Base-by-base conservation (phyloP, 2,113 vertebrate species). In the Melanerpes aurifrons region DNA sequence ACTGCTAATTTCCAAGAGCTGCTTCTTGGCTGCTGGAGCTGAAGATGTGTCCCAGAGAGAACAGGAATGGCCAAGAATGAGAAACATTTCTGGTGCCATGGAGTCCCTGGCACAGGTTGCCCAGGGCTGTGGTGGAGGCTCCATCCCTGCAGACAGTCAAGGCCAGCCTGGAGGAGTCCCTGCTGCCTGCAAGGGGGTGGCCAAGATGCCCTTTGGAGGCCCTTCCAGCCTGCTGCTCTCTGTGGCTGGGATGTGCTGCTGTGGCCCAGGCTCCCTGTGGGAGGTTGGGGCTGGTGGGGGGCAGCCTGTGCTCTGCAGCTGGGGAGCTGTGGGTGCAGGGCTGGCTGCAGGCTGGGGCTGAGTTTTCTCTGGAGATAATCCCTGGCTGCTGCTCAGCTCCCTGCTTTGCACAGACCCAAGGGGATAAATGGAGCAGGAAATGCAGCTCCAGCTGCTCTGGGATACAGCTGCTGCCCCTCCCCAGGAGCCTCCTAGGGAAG, bases 401-500 rank as follows among this genome's bases (percentile, higher is more conserved):
- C 82, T 89, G 75, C 64, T 91, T 93, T 77, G 87, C 93, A 43
- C 58, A 75, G 91, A 89, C 77, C 77, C 48, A 64, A 95, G 82
- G 76, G 82, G 89, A 77, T 92, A 92, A 93, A 87, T 79, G 83
- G 67, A 83, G 62, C 57, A 86, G 91, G 82, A 94, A 86, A 88
- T 35, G 29, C 7, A 0, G n/a, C 64, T 82, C 35, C 1, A 94
- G 90, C 81, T 94, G 92, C 59, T 77, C 77, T 64, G 67, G 45
- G 29, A 93, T 92, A 72, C 48, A 68, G 70, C 20, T 87, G 68
- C 76, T 53, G 9, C 75, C 78, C 37, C 66, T 37, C 12, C 48
- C 63, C 11, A 9, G 40, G 64, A 43, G 10, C 0, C 2, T 10
- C 22, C 74, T 75, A 93, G 77, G 79, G 83, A 85, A 73, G 76